A percentile compares a stretch with the other conserved stretches of the same genome.
phyloP scores from a whole-genome alignment of 2,113 vertebrate species.

The Apteryx owenii region DNA sequence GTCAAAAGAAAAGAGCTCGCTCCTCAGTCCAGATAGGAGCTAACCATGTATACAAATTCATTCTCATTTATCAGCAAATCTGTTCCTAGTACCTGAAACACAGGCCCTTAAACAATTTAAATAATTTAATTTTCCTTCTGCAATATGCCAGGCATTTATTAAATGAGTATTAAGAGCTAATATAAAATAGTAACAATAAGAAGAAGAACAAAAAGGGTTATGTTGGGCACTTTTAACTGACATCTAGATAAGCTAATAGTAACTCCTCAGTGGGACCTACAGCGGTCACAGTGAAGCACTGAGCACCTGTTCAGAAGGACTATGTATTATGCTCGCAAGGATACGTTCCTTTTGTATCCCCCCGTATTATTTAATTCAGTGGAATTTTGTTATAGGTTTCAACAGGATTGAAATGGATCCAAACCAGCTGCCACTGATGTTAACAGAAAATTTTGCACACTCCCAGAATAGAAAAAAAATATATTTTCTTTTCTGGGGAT shows the following conservation, averaged over 20 bases:
- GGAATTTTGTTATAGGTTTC: background rate
- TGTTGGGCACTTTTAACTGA: background rate
- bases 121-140: background rate
- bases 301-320: background rate
- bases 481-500: background rate
- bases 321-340: accelerated
- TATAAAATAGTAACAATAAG: background rate
- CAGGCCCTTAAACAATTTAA: background rate
- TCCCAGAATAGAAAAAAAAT: background rate
- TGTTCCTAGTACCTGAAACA: background rate
- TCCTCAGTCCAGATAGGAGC: background rate
- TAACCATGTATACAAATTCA: background rate
- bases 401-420: background rate
- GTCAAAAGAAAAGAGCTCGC: background rate
- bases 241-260: background rate
- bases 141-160: background rate
- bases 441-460: background rate
- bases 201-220: background rate
- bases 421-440: background rate
- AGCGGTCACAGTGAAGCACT: background rate
- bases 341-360: background rate
- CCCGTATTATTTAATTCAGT: background rate
- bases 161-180: background rate
- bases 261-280: background rate
- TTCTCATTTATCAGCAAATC: background rate